Evolutionary conservation across 2,888 invertebrate species (phyloP), one percentile per base, ranked within the genome.

Genomic region (Augiades crinisus): DNA sequence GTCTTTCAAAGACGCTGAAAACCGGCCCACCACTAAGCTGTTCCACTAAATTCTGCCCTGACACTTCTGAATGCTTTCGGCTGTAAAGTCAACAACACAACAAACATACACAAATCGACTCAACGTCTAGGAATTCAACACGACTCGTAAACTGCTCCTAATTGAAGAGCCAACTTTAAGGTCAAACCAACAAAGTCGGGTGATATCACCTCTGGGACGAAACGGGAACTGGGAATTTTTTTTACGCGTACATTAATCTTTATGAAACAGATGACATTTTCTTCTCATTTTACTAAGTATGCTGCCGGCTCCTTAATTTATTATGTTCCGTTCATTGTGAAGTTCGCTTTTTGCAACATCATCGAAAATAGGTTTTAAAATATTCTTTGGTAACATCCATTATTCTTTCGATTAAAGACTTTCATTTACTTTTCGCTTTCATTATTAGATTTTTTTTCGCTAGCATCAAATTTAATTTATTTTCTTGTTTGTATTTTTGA

Each of bases 91-190:
- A n/a, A n/a, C n/a, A n/a, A n/a, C n/a, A n/a, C n/a, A n/a, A n/a
- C n/a, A n/a, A n/a, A n/a, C n/a, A n/a, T n/a, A n/a, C n/a, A 17
- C n/a, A 36, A 10, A 10, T 36, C 36, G 36, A 8, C 17, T 36
- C 36, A 36, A 16, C 36, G 34, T 19, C 36, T 36, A 36, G 36
- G 36, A 36, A 36, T 36, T 10, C 17, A 19, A 6, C n/a, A 17
- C 36, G 17, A 36, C 19, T 36, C 10, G 17, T 17, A 17, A 36
- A 36, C 17, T 17, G 34, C 16, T 58, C 51, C 51, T 61, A 68
- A 70, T 72, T 70, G 63, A 64, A 61, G 59, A 56, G 60, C 56
- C 67, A 68, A 67, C 4, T 68, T 71, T 65, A 64, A 59, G 61
- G 60, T 62, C 64, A 61, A 62, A 64, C 55, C 58, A 34, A 43